Conservation (phyloP, 2,113 vertebrate species). For the Syngnathoides biaculeatus region DNA sequence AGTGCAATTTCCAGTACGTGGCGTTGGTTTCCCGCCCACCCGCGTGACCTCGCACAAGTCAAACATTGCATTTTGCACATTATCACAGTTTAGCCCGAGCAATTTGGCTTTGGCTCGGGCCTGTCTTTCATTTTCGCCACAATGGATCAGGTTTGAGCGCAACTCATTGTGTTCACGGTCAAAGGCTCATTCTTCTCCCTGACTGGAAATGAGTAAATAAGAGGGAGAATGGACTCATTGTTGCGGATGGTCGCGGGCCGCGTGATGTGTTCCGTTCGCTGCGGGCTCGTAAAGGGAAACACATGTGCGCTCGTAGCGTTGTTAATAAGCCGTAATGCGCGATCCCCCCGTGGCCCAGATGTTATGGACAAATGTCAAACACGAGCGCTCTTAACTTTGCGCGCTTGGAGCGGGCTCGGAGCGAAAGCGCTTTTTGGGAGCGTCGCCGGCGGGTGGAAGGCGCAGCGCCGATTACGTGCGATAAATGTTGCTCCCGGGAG, state of each 20-base stretch:
- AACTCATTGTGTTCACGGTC: slow-evolving; percentile 62
- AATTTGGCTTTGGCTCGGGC: slow-evolving; percentile 21
- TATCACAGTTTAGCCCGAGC: slow-evolving; percentile 44
- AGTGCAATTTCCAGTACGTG: not conserved
- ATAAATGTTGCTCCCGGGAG: slow-evolving; percentile 53
- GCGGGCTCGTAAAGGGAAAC: slow-evolving; percentile 71
- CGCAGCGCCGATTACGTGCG: slow-evolving; percentile 46
- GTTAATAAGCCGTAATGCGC: slow-evolving; percentile 72
- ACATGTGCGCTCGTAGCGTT: slow-evolving; percentile 75
- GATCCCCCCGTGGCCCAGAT: slow-evolving; percentile 72
- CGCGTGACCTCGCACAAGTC: slow-evolving; percentile 15
- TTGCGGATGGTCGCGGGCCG: slow-evolving; percentile 70
- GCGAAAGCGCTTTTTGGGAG: slow-evolving; percentile 40
- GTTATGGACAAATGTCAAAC: slow-evolving; percentile 78
- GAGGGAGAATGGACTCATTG: slow-evolving; percentile 75
- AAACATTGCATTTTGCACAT: slow-evolving; percentile 20
- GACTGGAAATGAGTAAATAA: slow-evolving; percentile 65
- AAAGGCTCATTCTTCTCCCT: slow-evolving; percentile 62
- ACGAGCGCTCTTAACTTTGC: slow-evolving; percentile 66
- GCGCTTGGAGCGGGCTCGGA: slow-evolving; percentile 46
- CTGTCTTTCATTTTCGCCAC: slow-evolving; percentile 45
- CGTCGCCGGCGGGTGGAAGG: slow-evolving; percentile 45
- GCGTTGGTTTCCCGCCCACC: not conserved
- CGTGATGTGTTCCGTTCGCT: slow-evolving; percentile 73
- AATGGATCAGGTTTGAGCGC: slow-evolving; percentile 67